A percentile compares a stretch with the other conserved stretches of the same genome.
These are phyloP conservation scores for Alouatta palliata DNA, from an alignment of 2,113 vertebrate species.

Conservation along the genomic window DNA sequence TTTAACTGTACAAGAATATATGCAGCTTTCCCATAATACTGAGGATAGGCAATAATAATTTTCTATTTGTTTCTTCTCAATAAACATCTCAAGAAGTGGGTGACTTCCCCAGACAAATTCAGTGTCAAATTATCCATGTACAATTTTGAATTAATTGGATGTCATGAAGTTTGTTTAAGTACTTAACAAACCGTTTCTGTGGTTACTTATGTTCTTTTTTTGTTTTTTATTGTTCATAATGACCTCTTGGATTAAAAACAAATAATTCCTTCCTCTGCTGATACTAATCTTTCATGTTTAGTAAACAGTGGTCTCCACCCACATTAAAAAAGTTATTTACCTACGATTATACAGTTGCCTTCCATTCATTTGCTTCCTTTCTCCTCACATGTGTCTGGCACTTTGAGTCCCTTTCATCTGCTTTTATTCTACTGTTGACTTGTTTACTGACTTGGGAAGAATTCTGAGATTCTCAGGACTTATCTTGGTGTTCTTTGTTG, in stretches of 20 bases:
- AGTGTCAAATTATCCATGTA: neutral
- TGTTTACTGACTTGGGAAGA: neutral
- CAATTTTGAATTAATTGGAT: slow-evolving; percentile 27
- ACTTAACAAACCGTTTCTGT: slow-evolving; percentile 55
- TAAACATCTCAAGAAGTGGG: neutral
- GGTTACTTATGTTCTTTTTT: slow-evolving; percentile 30
- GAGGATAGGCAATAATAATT: neutral
- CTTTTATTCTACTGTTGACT: neutral
- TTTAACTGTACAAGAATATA: neutral
- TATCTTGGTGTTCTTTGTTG: neutral
- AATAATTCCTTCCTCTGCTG: slow-evolving; percentile 53
- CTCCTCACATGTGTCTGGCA: neutral
- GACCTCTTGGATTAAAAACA: slow-evolving; percentile 62
- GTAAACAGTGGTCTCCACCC: slow-evolving; percentile 67
- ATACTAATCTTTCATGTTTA: slow-evolving; percentile 48
- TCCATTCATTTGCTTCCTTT: neutral
- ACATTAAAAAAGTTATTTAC: neutral
- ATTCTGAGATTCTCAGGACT: neutral
- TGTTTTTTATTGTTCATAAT: slow-evolving; percentile 32
- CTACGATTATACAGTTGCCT: neutral
- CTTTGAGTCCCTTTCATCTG: neutral
- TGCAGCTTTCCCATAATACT: neutral
- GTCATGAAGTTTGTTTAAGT: neutral
- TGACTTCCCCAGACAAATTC: neutral
- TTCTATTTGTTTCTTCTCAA: neutral